These are phyloP conservation scores for Cotesia chilonis DNA, from an alignment of 1,140 invertebrate genomes.

Conservation along the genomic window DNA sequence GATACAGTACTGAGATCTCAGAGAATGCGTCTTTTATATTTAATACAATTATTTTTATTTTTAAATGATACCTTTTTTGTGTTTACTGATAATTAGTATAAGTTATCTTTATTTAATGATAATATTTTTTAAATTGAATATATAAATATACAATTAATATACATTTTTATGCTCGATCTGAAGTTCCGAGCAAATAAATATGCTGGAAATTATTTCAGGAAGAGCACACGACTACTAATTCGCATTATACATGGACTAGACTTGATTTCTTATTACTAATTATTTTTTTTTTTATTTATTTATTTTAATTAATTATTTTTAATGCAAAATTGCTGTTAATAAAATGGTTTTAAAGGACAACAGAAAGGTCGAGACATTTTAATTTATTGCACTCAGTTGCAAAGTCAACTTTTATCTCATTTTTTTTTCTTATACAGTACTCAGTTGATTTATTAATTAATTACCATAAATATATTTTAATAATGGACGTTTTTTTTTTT, in stretches of 20 bases:
- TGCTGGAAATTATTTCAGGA: conserved; percentile 60
- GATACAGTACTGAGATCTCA: too few relatives aligned
- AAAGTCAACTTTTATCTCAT: conserved; percentile 45
- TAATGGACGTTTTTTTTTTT: conserved; percentile 14
- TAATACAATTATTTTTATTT: too few relatives aligned
- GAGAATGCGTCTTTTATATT: conserved; percentile 35
- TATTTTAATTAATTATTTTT: conserved; percentile 31
- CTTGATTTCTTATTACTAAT: conserved; percentile 65
- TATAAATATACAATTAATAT: conserved; percentile 57
- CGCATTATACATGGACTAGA: conserved; percentile 66
- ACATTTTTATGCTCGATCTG: conserved; percentile 60
- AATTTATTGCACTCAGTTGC: conserved; percentile 47
- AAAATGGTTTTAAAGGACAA: conserved; percentile 44
- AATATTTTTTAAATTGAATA: conserved; percentile 39
- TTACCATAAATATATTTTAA: not conserved
- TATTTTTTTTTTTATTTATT: conserved; percentile 42
- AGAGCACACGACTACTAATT: conserved; percentile 61
- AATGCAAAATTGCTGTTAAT: conserved; percentile 57
- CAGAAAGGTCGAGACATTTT: conserved; percentile 45
- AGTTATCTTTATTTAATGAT: conserved; percentile 40
- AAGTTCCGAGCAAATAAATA: conserved; percentile 51
- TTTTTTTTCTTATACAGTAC: not conserved
- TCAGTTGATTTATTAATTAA: not conserved
- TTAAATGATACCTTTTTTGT: conserved; percentile 9
- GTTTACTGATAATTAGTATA: conserved; percentile 25